Percentiles rank a stretch among this genome's conserved stretches.
These are phyloP conservation scores for Tolypeutes matacus DNA, from an alignment of 2,797 vertebrate species.

Conservation along the genomic window DNA sequence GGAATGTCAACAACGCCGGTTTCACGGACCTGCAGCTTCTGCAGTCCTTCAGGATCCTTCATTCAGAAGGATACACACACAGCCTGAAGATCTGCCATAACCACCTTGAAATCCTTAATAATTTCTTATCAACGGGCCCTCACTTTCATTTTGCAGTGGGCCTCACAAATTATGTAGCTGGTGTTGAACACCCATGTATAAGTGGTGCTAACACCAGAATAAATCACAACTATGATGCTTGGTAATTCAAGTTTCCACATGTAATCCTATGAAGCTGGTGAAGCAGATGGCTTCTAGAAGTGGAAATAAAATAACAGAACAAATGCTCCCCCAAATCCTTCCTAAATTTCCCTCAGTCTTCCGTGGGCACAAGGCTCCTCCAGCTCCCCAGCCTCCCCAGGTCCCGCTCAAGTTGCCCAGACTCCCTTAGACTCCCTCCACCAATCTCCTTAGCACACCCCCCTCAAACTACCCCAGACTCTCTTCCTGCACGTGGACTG, in stretches of 20 bases:
- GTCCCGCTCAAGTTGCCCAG: neutral
- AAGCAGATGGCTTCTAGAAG: neutral
- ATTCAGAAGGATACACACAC: neutral
- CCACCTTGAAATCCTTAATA: neutral
- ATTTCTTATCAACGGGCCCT: neutral
- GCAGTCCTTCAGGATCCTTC: neutral
- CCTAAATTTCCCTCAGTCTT: neutral
- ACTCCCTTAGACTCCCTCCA: neutral
- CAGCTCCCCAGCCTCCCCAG: neutral
- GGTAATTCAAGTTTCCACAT: neutral
- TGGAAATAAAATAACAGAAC: neutral
- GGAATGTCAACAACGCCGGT: rapidly evolving
- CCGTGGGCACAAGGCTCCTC: too few relatives aligned
- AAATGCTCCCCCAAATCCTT: neutral
- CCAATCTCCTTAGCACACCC: neutral
- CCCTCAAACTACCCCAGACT: neutral
- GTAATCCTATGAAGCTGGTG: neutral
- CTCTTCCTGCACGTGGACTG: neutral
- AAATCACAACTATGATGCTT: neutral
- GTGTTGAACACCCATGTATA: neutral
- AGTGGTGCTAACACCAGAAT: neutral
- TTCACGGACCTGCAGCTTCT: rapidly evolving
- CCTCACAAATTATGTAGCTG: neutral
- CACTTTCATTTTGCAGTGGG: neutral
- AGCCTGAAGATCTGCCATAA: neutral